A percentile compares a stretch with the other conserved stretches of the same genome.
phyloP scores from a whole-genome alignment of 2,888 invertebrate genomes.

The Portevinia maculata region DNA sequence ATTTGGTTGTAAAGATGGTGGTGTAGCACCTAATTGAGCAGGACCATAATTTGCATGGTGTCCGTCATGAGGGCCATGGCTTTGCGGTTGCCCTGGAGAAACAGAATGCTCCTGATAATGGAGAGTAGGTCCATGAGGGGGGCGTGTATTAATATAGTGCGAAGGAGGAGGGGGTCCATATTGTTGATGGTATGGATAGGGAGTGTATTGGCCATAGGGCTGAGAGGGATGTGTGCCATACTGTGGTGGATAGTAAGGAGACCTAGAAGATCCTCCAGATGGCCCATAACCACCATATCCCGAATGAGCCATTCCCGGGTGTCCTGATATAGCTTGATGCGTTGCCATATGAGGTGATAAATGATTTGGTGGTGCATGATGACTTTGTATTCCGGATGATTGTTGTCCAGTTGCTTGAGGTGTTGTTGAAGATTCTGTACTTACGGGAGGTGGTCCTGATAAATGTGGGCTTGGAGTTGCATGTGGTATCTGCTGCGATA shows the following conservation, averaged over 20 bases:
- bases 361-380: slow-evolving; percentile 79
- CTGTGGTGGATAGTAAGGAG: slow-evolving; percentile 82
- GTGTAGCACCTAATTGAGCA: slow-evolving; percentile 62
- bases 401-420: slow-evolving; percentile 49
- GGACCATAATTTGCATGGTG: slow-evolving; percentile 64
- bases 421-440: slow-evolving; percentile 75
- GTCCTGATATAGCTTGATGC: slow-evolving; percentile 80
- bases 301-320: slow-evolving; percentile 79
- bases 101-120: slow-evolving; percentile 76
- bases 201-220: slow-evolving; percentile 80
- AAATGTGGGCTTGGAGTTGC: slow-evolving; percentile 27
- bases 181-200: slow-evolving; percentile 82
- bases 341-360: slow-evolving; percentile 80
- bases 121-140: slow-evolving; percentile 76
- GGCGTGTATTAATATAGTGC: slow-evolving; percentile 80
- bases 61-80: slow-evolving; percentile 76
- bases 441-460: slow-evolving; percentile 41
- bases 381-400: slow-evolving; percentile 77
- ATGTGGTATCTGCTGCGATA: slow-evolving; percentile 49
- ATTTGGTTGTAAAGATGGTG: slow-evolving; percentile 66
- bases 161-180: slow-evolving; percentile 80
- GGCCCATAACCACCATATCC: slow-evolving; percentile 81
- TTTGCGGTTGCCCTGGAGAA: slow-evolving; percentile 76
- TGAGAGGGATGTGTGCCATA: slow-evolving; percentile 82
- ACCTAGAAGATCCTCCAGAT: slow-evolving; percentile 80